Base-by-base conservation (phyloP, 2,888 invertebrate species). In the Auanema freiburgensis region DNA sequence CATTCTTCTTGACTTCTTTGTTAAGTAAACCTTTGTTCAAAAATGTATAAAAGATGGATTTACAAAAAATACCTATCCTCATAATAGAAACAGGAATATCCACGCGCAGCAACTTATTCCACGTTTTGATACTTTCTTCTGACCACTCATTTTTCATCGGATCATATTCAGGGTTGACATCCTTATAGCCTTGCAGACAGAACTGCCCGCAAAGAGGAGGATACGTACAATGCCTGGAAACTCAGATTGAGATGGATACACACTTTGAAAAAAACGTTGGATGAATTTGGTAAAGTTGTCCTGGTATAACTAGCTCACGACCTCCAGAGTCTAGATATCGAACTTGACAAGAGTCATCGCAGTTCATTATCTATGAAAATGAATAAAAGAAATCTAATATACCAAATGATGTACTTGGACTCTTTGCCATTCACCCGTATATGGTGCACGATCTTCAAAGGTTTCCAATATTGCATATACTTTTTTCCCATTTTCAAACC, bases 381-480 rank as follows among this genome's bases (percentile, higher is more conserved):
- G 52, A 23, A 52, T 3, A 18, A 10, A n/a, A 23, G 10, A 10
- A 18, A 24, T 6, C 23, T n/a, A n/a, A n/a, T n/a, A n/a, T n/a
- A n/a, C n/a, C 14, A 51, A 55, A n/a, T 23, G 4, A 21, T 21
- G 12, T 40, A 63, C 62, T 46, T 66, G 53, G 1, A 72, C 70
- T 16, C 72, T 43, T 49, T 72, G 72, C 72, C 72, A 72, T 40
- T 72, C 72, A 10, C 72, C 72, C 0, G 72, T 72, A 59, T 63
- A 68, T 24, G 41, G 52, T 4, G 66, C 63, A n/a, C 65, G 64
- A 11, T 68, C 68, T 16, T 72, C 70, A 25, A 63, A 62, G 10
- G 63, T 66, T 2, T 66, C 67, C 23, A 66, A 66, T 3, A 72
- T 63, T 8, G 66, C 72, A 23, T 61, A 72, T 40, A 72, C 72